phyloP scores from a whole-genome alignment of 1,140 invertebrate genomes.

The Drosophila eugracilis region DNA sequence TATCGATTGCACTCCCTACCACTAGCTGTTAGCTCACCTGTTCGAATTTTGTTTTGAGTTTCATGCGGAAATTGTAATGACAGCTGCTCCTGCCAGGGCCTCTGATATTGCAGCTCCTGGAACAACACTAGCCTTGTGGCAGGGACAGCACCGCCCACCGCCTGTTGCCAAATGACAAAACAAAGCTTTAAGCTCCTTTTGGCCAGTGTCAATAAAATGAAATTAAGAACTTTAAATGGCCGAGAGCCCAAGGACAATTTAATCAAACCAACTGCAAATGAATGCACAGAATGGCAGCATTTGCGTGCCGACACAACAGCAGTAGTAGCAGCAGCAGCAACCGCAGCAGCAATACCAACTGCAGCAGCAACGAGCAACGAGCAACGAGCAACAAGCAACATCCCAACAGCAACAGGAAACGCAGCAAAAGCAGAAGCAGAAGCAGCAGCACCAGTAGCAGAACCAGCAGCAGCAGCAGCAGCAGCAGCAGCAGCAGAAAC shows the following conservation, averaged over 20 bases:
- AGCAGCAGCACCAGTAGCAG: conserved; percentile 8
- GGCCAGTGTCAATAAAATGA: conserved; percentile 73
- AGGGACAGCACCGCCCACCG: conserved; percentile 3
- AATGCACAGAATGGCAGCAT: conserved; percentile 65
- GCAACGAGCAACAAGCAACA: too few relatives aligned
- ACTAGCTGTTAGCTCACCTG: background rate
- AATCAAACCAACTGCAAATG: conserved; percentile 78
- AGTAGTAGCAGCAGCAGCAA: conserved; percentile 5
- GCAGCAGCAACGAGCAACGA: conserved; percentile 75
- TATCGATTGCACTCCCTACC: background rate
- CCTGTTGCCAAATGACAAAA: conserved; percentile 22
- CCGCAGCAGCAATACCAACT: conserved; percentile 15
- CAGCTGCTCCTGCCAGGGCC: conserved; percentile 23
- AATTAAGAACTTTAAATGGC: conserved; percentile 79
- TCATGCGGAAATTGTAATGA: conserved; percentile 58
- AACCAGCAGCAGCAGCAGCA: background rate
- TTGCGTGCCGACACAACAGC: conserved; percentile 56
- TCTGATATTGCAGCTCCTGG: conserved; percentile 7
- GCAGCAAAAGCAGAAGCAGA: conserved; percentile 33
- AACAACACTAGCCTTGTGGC: conserved; percentile 28
- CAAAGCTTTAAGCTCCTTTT: conserved; percentile 28
- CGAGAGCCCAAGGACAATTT: conserved; percentile 61
- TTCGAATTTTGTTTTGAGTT: conserved; percentile 24
- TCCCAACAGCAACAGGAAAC: conserved; percentile 2
- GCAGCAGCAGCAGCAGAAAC: conserved; percentile 52